Evolutionary conservation across 2,797 vertebrate genomes (phyloP), one percentile per base, ranked within the genome.

Genomic region (Calcarius lapponicus): DNA sequence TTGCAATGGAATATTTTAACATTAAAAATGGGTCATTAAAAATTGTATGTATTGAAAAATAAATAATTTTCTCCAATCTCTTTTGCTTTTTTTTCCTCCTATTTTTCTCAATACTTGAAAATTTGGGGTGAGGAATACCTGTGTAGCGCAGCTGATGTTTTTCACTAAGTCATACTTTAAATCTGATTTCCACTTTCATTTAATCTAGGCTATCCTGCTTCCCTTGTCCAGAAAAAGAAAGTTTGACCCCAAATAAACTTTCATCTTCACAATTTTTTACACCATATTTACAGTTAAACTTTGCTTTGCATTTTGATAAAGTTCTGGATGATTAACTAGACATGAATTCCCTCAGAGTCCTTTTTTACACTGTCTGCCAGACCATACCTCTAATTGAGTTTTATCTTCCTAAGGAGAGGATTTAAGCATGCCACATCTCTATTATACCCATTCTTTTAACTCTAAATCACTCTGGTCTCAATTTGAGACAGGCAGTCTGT

Each of bases 401-500:
- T 95, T 60, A 38, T 95, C 18, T 50, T 93, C 58, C 56, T 88
- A 53, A 92, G 36, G 48, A 92, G 62, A 34, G 56, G 60, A 78
- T 88, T 92, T 91, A 92, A 95, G 70, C 6, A 31, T 78, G 40
- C 32, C 72, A 86, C 34, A 72, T 53, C 73, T 75, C 78, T 82
- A 62, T 80, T 96, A 87, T 34, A 65, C 24, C 56, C 9, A 54
- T 82, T 91, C n/a, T 61, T 95, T 92, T 56, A 94, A 89, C 84
- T 61, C 42, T 84, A 72, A 92, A n/a, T 85, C 81, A 83, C 47
- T 91, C 29, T 66, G 47, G 20, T 54, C 18, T 71, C 50, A 66
- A 79, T 67, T 15, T 75, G 66, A 95, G 66, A 31, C 36, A 89
- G 21, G 58, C 47, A 50, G 50, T 74, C 71, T 5, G 40, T 40